These are phyloP conservation scores for Mellivora capensis DNA, from an alignment of 2,113 vertebrate genomes.

Conservation along the genomic window DNA sequence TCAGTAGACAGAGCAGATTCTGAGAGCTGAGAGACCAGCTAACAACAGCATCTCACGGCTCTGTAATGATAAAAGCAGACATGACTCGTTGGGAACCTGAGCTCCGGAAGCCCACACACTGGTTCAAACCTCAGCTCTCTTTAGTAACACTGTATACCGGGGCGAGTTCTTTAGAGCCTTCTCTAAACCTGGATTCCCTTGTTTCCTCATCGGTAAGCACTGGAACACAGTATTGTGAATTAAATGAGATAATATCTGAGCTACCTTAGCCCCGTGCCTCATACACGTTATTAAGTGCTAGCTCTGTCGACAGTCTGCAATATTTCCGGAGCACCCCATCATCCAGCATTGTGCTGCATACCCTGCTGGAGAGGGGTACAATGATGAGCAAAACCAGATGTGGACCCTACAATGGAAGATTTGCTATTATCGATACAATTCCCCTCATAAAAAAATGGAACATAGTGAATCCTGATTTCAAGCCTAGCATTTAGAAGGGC, in stretches of 20 bases:
- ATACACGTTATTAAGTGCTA: neutral
- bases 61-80: neutral
- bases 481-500: neutral
- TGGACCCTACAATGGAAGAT: neutral
- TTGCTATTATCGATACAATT: neutral
- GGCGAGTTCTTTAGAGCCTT: neutral
- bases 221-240: neutral
- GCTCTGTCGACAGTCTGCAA: neutral
- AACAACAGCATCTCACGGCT: neutral
- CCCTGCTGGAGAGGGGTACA: neutral
- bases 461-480: neutral
- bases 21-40: neutral
- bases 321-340: neutral
- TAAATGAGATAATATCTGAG: neutral
- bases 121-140: neutral
- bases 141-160: neutral
- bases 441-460: neutral
- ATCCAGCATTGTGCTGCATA: neutral
- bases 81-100: neutral
- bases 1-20: neutral
- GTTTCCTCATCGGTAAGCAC: neutral
- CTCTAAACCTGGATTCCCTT: neutral
- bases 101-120: neutral
- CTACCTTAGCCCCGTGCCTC: neutral
- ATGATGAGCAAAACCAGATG: neutral